Evolutionary conservation across 1,140 invertebrate genomes (phyloP), one percentile per base, ranked within the genome.

Genomic region (Planococcus citri): DNA sequence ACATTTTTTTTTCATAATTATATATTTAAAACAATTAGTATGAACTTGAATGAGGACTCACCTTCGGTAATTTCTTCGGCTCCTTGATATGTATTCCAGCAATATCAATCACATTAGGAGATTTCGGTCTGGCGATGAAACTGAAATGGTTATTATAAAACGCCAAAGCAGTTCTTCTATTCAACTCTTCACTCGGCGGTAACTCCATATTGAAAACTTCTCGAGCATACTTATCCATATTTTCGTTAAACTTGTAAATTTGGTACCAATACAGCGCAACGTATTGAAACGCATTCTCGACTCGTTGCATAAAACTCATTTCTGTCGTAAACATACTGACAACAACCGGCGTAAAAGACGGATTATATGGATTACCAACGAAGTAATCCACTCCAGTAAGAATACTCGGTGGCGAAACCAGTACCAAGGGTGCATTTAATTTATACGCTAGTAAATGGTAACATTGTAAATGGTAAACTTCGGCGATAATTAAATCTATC

Each of bases 71-170:
- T 25, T 73, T 71, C 22, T 76, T 75, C 1, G 76, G 64, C 3
- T 73, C 75, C 2, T 76, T 72, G 0, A 83, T 74, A 71, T 84
- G 84, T 2, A 86, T 73, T 22, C 84, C 85, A 4, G 82, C 84
- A 22, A 86, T 79, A 77, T 86, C 83, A 1, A 86, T 74, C 1
- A 83, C 73, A 37, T 78, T 80, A 0, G 83, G 80, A 4, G 79
- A 75, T 9, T 75, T 75, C 0, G 82, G 80, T 64, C 78, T 78
- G 0, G 82, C 74, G 70, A 80, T 80, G 9, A 84, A 68, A 1
- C 79, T 75, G 68, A 80, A 80, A 76, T 86, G 82, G 20, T 79
- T 78, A 75, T 87, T 87, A 0, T 80, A 75, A 12, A 86, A 73
- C 20, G 85, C 71, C 57, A 87, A 72, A 41, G 81, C 0, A 77